Evolutionary conservation across 2,113 vertebrate species (phyloP).

Genomic region (Corapipo altera): DNA sequence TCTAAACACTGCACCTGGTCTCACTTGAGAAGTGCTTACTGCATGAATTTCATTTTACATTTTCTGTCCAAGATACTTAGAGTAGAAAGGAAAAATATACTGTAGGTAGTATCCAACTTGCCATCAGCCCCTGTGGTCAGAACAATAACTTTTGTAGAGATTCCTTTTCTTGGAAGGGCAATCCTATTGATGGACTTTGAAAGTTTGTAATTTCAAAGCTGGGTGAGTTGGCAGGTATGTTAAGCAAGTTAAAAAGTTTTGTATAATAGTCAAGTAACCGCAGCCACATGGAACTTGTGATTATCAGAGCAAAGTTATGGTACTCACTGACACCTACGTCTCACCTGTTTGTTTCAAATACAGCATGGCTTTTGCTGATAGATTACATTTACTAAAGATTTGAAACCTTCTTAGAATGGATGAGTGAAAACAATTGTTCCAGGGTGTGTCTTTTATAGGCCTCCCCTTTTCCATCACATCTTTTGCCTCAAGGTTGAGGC

Average conservation of each 20-base stretch:
- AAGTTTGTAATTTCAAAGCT: background rate
- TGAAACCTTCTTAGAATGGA: background rate
- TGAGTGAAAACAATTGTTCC: background rate
- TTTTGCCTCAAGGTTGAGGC: background rate
- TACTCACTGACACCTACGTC: background rate
- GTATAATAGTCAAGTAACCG: background rate
- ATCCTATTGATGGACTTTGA: background rate
- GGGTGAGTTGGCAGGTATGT: background rate
- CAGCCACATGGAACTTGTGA: background rate
- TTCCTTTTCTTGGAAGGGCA: background rate
- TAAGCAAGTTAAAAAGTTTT: background rate
- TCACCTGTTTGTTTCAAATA: background rate
- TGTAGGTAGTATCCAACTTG: background rate
- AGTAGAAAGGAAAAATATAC: background rate
- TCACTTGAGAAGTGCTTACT: background rate
- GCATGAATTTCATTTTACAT: background rate
- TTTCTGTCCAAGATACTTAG: background rate
- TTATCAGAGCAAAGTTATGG: background rate
- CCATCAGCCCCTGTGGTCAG: background rate
- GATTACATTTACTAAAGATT: background rate
- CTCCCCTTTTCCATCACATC: background rate
- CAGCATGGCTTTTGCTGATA: background rate
- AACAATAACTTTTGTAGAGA: background rate
- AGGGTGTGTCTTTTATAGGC: background rate
- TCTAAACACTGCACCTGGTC: background rate